A percentile compares a stretch with the other conserved stretches of the same genome.
Conservation (phyloP, 2,797 vertebrate genomes). For the Muscicapa striata region DNA sequence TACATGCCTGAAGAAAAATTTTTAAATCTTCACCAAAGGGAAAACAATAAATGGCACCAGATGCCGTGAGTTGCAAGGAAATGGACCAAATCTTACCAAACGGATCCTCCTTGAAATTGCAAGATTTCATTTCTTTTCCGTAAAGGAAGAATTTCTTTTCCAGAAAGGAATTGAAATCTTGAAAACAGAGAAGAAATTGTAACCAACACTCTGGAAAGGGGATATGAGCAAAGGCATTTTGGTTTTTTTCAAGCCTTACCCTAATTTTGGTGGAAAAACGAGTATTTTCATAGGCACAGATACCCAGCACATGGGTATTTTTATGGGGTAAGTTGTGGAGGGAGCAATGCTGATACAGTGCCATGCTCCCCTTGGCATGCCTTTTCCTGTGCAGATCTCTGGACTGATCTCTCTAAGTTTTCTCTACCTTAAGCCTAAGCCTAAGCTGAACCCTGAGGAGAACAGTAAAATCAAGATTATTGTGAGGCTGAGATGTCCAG, state of each 20-base stretch:
- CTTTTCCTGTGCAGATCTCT: neutral
- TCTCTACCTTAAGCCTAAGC: neutral
- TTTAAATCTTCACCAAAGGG: too few species aligned
- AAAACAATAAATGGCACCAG: neutral
- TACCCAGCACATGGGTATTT: neutral
- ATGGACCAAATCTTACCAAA: rapidly evolving
- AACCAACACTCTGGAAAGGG: neutral
- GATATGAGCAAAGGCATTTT: neutral
- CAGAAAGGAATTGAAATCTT: neutral
- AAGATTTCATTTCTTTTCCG: neutral
- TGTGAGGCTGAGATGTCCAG: neutral
- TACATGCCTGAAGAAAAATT: neutral
- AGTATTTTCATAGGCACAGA: neutral
- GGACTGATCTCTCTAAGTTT: neutral
- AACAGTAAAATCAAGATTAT: neutral
- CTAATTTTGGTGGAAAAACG: neutral
- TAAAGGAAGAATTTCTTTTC: neutral
- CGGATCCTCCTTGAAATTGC: neutral
- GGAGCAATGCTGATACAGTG: neutral
- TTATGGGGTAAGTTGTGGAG: neutral
- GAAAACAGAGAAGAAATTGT: neutral
- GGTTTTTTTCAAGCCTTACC: neutral
- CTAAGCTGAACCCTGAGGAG: too few species aligned
- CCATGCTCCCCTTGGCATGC: neutral
- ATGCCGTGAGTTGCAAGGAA: neutral